phyloP scores from a whole-genome alignment of 2,797 vertebrate species.

The Danionella dracula region DNA sequence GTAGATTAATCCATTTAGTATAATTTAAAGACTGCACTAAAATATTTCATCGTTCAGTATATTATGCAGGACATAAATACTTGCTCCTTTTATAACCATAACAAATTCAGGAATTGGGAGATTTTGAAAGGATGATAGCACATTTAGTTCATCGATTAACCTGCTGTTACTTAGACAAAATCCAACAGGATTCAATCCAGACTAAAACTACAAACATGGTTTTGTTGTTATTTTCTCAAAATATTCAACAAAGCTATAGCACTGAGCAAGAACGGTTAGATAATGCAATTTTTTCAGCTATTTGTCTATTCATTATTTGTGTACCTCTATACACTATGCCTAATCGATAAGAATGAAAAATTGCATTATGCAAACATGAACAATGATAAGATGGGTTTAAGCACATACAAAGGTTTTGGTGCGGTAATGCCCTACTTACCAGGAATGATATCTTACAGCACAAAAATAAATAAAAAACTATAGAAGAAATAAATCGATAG shows the following conservation, averaged over 20 bases:
- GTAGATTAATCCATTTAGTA: background rate
- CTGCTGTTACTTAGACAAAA: background rate
- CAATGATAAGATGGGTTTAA: constrained; percentile 30
- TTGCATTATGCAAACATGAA: background rate
- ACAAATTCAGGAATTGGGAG: background rate
- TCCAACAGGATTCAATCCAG: background rate
- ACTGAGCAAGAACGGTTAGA: constrained; percentile 11
- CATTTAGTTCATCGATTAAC: too few species aligned
- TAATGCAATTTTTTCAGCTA: constrained; percentile 28
- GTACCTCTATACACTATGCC: background rate
- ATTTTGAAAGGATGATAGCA: background rate
- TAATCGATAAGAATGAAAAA: constrained; percentile 1
- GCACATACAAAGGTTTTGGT: constrained; percentile 19
- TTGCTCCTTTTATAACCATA: too few species aligned
- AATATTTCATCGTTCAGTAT: background rate
- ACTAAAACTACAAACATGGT: constrained; percentile 21
- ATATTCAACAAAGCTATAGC: constrained; percentile 13
- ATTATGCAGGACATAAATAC: background rate
- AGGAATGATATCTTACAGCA: constrained; percentile 33
- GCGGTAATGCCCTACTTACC: constrained; percentile 53
- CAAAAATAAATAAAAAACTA: constrained; percentile 25
- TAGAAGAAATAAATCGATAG: too few species aligned
- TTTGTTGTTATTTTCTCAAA: constrained; percentile 8
- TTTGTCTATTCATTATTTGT: constrained; percentile 8
- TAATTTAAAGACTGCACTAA: background rate